phyloP scores from a whole-genome alignment of 1,140 invertebrate species.

The Hormaphis cornu region DNA sequence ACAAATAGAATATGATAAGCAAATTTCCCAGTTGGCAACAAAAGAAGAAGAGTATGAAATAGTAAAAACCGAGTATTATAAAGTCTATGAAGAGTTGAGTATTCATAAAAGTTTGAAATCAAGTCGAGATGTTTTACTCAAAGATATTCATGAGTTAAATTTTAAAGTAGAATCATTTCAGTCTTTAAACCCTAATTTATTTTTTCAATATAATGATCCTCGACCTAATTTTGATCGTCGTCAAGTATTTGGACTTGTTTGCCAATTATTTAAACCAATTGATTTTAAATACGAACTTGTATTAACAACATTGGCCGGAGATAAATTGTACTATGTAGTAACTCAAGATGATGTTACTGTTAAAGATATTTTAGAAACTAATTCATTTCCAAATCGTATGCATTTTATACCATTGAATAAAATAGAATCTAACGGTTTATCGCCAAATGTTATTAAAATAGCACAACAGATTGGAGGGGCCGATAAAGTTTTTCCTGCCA shows the following conservation, averaged over 20 bases:
- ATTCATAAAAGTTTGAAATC: neutral
- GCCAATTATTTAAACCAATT: conserved; percentile 62
- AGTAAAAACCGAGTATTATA: neutral
- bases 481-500: conserved; percentile 72
- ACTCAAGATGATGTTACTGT: conserved; percentile 79
- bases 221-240: conserved; percentile 64
- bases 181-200: conserved; percentile 55
- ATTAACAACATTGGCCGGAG: conserved; percentile 77
- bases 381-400: conserved; percentile 64
- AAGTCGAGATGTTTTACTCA: neutral
- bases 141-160: neutral
- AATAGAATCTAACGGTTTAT: conserved; percentile 58
- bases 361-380: conserved; percentile 73
- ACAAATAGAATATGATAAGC: conserved; percentile 4
- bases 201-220: conserved; percentile 67
- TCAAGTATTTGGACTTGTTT: conserved; percentile 69
- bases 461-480: conserved; percentile 68
- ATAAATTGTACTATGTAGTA: conserved; percentile 78
- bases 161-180: conserved; percentile 14
- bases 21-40: conserved; percentile 10
- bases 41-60: conserved; percentile 27
- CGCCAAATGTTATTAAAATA: conserved; percentile 49
- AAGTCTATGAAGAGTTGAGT: neutral
- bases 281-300: conserved; percentile 67
- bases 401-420: conserved; percentile 92